A percentile compares a stretch with the other conserved stretches of the same genome.
phyloP scores from a whole-genome alignment of 2,113 vertebrate genomes.

The Todiramphus chloris region DNA sequence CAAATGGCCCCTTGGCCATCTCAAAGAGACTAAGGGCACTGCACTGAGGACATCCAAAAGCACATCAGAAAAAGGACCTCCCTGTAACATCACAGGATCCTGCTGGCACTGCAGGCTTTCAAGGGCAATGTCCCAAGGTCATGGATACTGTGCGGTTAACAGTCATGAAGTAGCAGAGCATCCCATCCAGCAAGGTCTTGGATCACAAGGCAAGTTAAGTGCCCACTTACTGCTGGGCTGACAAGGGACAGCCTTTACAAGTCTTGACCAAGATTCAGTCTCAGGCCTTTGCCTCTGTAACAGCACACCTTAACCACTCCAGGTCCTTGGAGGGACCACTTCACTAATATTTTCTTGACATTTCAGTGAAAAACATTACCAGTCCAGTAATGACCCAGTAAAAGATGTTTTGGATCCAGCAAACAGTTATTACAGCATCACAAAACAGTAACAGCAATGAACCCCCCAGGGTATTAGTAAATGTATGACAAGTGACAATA shows the following conservation, averaged over 20 bases:
- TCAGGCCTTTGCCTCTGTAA: not conserved
- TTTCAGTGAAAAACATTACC: not conserved
- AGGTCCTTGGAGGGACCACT: not conserved
- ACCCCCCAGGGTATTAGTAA: not conserved
- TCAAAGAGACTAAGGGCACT: not conserved
- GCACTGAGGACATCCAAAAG: not conserved
- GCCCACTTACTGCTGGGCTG: not conserved
- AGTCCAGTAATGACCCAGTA: too few species aligned
- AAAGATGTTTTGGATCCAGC: not conserved
- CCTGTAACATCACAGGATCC: not conserved
- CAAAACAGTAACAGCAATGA: not conserved
- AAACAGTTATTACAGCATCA: not conserved
- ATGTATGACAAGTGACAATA: not conserved
- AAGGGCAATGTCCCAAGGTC: not conserved
- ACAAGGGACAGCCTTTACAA: not conserved
- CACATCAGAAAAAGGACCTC: not conserved
- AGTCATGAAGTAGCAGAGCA: not conserved
- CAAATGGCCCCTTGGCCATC: accelerated
- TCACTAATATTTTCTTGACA: not conserved
- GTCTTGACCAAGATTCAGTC: not conserved
- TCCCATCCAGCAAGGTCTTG: not conserved
- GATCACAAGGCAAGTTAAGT: not conserved
- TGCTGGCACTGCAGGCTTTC: not conserved
- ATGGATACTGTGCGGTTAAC: not conserved
- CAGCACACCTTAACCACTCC: not conserved